Conservation (phyloP, 2,888 invertebrate genomes). For the Megalurothrips usitatus region DNA sequence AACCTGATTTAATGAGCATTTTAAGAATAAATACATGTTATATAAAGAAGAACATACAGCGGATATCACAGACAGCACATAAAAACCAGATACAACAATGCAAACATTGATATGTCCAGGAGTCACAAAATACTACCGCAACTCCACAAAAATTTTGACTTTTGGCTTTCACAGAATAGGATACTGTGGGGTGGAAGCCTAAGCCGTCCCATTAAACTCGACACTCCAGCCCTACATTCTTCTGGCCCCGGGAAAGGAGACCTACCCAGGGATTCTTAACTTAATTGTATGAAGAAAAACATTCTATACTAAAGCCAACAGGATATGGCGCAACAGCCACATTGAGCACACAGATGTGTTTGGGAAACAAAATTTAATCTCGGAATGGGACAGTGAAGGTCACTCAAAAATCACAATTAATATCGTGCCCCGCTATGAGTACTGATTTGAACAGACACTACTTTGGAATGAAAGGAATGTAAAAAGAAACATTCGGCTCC, state of each 20-base stretch:
- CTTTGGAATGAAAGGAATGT: too few relatives aligned
- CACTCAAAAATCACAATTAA: too few relatives aligned
- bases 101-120: neutral
- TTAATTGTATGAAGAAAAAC: neutral
- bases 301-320: too few relatives aligned
- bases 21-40: too few relatives aligned
- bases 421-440: too few relatives aligned
- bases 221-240: too few relatives aligned
- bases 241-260: neutral
- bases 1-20: too few relatives aligned
- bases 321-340: neutral
- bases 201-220: too few relatives aligned
- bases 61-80: neutral
- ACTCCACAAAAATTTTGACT: neutral
- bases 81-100: neutral
- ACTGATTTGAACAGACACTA: too few relatives aligned
- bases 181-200: neutral
- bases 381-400: too few relatives aligned
- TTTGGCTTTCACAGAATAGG: neutral
- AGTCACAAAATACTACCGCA: neutral
- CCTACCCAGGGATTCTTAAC: neutral
- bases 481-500: too few relatives aligned
- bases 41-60: neutral
- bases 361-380: neutral
- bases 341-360: constrained; percentile 1